These are phyloP conservation scores for Apogon hyalosoma DNA, from an alignment of 2,797 vertebrate species.

Conservation along the genomic window DNA sequence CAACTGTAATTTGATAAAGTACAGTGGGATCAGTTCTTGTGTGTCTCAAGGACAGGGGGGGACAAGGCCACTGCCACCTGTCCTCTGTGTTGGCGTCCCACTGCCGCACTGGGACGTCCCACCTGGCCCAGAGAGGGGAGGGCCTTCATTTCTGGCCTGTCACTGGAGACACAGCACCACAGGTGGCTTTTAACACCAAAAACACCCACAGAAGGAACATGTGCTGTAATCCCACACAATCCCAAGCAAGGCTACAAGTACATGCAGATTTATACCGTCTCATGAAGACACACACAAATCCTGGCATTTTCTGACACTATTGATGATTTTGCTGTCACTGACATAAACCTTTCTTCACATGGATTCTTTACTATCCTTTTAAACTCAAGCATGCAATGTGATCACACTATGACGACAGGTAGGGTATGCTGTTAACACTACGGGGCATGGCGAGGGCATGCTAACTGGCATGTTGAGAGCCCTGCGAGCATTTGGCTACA, in stretches of 20 bases:
- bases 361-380: background rate
- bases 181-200: constrained; percentile 62
- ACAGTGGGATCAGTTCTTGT: background rate
- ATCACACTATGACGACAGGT: constrained; percentile 11
- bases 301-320: background rate
- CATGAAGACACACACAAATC: constrained; percentile 18
- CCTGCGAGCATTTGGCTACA: constrained; percentile 52
- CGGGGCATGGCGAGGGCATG: constrained; percentile 14
- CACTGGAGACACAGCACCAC: constrained; percentile 69
- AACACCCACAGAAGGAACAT: constrained; percentile 37
- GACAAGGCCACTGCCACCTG: constrained; percentile 55
- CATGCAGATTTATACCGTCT: constrained; percentile 7
- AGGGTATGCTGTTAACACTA: constrained; percentile 30
- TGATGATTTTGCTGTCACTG: background rate
- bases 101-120: constrained; percentile 47
- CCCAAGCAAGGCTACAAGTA: constrained; percentile 4
- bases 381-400: background rate
- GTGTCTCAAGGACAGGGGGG: constrained; percentile 11
- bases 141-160: constrained; percentile 55
- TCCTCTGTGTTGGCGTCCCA: constrained; percentile 35
- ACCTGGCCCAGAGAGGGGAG: constrained; percentile 50
- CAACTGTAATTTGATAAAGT: background rate
- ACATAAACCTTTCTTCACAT: background rate
- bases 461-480: constrained; percentile 59
- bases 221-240: constrained; percentile 25